These are phyloP conservation scores for Chrysocyon brachyurus DNA, from an alignment of 2,797 vertebrate species.

Conservation along the genomic window DNA sequence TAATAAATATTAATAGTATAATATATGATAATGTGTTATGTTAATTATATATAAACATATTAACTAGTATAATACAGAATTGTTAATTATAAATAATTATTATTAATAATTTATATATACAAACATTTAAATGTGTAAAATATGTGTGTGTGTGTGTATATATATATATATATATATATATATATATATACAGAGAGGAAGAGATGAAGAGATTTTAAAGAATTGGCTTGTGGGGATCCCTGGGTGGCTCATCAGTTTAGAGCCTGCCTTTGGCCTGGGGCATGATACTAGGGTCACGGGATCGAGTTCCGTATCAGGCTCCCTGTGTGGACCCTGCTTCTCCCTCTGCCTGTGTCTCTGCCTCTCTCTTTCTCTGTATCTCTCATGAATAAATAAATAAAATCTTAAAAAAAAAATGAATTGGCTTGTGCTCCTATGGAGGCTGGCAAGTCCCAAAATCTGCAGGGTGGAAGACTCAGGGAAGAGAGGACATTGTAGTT, in stretches of 20 bases:
- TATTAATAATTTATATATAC: neutral
- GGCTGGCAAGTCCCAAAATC: neutral
- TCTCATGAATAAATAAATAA: no score
- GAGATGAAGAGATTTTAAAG: neutral
- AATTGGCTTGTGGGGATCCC: neutral
- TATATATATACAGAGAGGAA: neutral
- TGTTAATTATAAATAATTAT: neutral
- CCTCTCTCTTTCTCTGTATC: no score
- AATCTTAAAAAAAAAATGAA: no score
- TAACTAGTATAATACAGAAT: neutral
- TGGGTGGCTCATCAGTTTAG: no score
- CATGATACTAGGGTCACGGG: no score
- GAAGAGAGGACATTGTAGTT: neutral
- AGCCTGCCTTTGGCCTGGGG: no score
- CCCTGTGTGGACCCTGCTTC: no score
- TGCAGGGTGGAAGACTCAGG: neutral
- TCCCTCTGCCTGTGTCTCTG: no score
- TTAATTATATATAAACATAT: no score
- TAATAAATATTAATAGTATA: neutral
- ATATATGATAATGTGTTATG: neutral
- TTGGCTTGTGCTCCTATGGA: neutral
- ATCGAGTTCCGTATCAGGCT: no score
- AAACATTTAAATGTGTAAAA: neutral
- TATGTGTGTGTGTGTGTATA: neutral
- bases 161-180: neutral